Conservation (phyloP, 1,140 invertebrate genomes). For the Cydia pomonella region DNA sequence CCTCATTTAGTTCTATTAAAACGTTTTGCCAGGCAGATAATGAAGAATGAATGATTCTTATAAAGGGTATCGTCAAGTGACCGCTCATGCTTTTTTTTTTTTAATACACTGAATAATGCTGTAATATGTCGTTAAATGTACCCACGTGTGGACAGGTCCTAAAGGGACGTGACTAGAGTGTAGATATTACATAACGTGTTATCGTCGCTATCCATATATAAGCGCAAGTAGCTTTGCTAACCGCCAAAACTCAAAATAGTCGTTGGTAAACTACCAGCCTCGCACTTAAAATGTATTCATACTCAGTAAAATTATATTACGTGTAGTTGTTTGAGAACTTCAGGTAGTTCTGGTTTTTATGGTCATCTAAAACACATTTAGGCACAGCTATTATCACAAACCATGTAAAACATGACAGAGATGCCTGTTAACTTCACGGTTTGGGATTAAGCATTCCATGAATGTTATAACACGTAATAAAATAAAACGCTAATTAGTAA, state of each 20-base stretch:
- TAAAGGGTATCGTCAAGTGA: neutral
- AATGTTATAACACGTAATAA: conserved; percentile 25
- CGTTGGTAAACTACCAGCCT: too few species aligned
- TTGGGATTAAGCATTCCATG: conserved; percentile 11
- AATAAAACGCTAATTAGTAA: conserved; percentile 42
- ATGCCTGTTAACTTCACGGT: conserved; percentile 39
- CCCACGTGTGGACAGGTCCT: neutral
- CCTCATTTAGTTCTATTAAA: conserved; percentile 34
- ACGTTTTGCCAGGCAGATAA: conserved; percentile 1
- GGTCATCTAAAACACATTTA: neutral
- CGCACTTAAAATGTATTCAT: too few species aligned
- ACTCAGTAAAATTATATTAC: too few species aligned
- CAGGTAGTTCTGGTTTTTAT: neutral
- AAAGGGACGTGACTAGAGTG: neutral
- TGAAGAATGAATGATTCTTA: neutral
- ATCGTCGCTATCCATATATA: too few species aligned
- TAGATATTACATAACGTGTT: neutral
- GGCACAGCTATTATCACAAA: conserved; percentile 29
- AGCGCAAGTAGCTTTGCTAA: neutral
- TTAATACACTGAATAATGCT: too few species aligned
- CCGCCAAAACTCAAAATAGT: neutral
- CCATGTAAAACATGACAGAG: conserved; percentile 28
- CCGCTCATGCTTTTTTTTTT: neutral
- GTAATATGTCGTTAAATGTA: too few species aligned
- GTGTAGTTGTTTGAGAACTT: too few species aligned